phyloP scores from a whole-genome alignment of 2,888 invertebrate species.

The Anthophora plumipes region DNA sequence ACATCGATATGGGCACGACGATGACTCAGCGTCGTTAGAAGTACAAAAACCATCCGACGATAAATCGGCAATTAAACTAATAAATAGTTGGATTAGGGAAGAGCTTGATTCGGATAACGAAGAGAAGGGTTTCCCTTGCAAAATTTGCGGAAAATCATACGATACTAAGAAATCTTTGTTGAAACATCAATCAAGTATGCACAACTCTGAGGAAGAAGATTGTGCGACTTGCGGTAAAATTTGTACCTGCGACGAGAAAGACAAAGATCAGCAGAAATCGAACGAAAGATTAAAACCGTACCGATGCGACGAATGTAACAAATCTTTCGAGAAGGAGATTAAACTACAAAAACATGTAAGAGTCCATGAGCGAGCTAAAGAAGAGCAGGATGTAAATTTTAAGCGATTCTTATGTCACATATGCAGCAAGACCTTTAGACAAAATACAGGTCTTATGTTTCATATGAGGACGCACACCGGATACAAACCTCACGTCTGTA shows the following conservation, averaged over 20 bases:
- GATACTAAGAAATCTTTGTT: constrained; percentile 76
- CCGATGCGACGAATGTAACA: constrained; percentile 75
- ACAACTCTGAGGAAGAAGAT: constrained; percentile 55
- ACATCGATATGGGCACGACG: constrained; percentile 69
- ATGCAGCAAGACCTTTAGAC: constrained; percentile 81
- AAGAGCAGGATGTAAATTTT: constrained; percentile 77
- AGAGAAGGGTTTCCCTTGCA: constrained; percentile 76
- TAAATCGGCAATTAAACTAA: constrained; percentile 76
- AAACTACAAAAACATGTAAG: constrained; percentile 76
- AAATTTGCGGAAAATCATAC: constrained; percentile 77
- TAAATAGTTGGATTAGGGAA: constrained; percentile 79
- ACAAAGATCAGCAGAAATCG: constrained; percentile 51
- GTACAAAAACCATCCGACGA: constrained; percentile 74
- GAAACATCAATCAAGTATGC: constrained; percentile 74
- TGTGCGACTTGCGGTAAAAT: constrained; percentile 55
- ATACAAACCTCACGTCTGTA: constrained; percentile 81
- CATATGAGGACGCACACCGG: constrained; percentile 82
- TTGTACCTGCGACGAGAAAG: constrained; percentile 64
- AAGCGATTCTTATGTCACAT: constrained; percentile 81
- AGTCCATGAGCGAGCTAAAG: constrained; percentile 75
- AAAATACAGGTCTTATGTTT: constrained; percentile 81
- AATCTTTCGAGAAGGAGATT: constrained; percentile 76
- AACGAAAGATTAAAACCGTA: constrained; percentile 67
- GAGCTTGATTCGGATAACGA: constrained; percentile 78
- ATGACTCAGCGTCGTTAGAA: constrained; percentile 59